Percentiles rank a stretch among this genome's conserved stretches.
These are phyloP conservation scores for Thamnophis elegans DNA, from an alignment of 2,797 vertebrate genomes.

Conservation along the genomic window DNA sequence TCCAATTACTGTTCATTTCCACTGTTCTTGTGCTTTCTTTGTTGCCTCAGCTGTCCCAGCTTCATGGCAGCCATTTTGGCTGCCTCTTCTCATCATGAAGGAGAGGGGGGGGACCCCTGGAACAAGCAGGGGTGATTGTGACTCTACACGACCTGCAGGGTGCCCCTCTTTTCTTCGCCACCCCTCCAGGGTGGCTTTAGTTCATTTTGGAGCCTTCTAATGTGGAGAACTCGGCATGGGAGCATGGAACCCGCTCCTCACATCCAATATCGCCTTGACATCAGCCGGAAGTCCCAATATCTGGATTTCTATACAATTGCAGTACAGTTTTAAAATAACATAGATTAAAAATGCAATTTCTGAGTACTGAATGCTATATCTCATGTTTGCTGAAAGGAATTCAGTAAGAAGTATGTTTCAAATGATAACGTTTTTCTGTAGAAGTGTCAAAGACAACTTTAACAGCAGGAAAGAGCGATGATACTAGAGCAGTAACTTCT, in stretches of 20 bases:
- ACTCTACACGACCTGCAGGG: too few species aligned
- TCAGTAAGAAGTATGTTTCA: constrained; percentile 29
- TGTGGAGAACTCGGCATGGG: too few species aligned
- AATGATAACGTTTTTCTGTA: constrained; percentile 37
- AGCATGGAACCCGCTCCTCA: accelerated
- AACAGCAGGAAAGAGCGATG: constrained; percentile 44
- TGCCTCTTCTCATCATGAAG: too few species aligned
- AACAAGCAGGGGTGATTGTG: too few species aligned
- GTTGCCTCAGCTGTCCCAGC: too few species aligned
- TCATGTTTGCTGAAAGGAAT: constrained; percentile 7
- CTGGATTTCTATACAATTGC: not conserved
- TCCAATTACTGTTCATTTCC: too few species aligned
- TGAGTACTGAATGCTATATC: not conserved
- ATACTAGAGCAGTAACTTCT: constrained; percentile 43
- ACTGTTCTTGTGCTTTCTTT: too few species aligned
- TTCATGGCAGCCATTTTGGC: too few species aligned
- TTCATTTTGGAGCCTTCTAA: too few species aligned
- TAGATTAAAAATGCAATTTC: not conserved
- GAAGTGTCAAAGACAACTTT: constrained; percentile 57
- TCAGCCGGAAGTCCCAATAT: not conserved
- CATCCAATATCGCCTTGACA: accelerated
- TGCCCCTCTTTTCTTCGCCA: too few species aligned
- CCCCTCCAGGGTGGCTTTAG: too few species aligned
- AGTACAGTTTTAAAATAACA: not conserved
- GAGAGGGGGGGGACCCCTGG: too few species aligned